Base-by-base conservation (phyloP, 2,888 invertebrate species). In the Belgica antarctica region DNA sequence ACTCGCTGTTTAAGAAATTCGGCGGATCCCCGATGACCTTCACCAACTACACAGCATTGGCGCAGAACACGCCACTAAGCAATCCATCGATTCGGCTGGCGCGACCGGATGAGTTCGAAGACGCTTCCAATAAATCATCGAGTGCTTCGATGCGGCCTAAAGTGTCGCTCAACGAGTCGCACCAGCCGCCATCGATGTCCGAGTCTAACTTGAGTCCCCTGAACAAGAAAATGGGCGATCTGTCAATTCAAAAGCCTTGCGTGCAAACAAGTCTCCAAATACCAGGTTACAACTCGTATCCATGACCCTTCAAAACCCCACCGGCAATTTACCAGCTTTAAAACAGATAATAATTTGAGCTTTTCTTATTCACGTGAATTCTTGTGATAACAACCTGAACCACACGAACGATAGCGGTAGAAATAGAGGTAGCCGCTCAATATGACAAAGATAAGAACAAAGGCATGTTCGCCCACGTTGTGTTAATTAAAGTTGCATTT, bases 1-100 rank as follows among this genome's bases (percentile, higher is more conserved):
- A 62, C 22, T 62, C 62, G 24, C 15, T 62, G 7, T 62, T 25
- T 25, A 62, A 62, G 15, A 62, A 62, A 25, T 19, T 62, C 19
- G 62, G 62, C 22, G 62, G 62, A 8, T 1, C 15, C 2, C n/a
- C 62, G 1, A 28, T 61, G 34, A 62, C 34, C 8, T 62, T 62
- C 15, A 31, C 15, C 1, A 62, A 31, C 25, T 31, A 17, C 12
- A 4, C 10, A 2, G n/a, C 25, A n/a, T 8, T 27, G 25, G 34
- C 5, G n/a, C 7, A 17, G n/a, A 5, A 31, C 17, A 8, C 28
- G 12, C 31, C 31, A 15, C n/a, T 8, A 17, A 34, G 15, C n/a
- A 62, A 34, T 31, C 62, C 62, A 15, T 31, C 28, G 2, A 31
- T 62, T 1, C 25, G 27, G 15, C 28, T 62, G 7, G 31, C 28